Percentiles rank a stretch among this genome's conserved stretches.
These are phyloP conservation scores for Apis dorsata DNA, from an alignment of 1,140 invertebrate species.

Conservation along the genomic window DNA sequence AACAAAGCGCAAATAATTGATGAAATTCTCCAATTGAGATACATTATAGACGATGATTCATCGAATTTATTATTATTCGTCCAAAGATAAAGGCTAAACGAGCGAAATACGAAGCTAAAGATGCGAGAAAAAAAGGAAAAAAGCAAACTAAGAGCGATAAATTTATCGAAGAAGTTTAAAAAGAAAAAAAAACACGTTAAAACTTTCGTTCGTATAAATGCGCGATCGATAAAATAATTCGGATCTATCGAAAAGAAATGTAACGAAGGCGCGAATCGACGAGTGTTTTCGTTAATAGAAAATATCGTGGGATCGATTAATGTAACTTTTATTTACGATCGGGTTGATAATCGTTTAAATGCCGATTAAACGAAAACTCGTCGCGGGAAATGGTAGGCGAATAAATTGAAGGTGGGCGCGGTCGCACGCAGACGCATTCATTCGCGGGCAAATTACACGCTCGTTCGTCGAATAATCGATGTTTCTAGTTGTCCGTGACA, in stretches of 20 bases:
- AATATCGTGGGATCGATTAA: not conserved
- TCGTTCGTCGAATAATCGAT: slow-evolving; percentile 48
- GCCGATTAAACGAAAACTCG: slow-evolving; percentile 23
- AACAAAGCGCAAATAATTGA: slow-evolving; percentile 27
- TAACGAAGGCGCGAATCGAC: not conserved
- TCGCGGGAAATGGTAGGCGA: not conserved
- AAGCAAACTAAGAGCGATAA: too few species aligned
- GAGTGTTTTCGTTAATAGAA: slow-evolving; percentile 2
- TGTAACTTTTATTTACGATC: not conserved
- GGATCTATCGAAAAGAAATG: too few species aligned
- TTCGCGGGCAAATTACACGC: slow-evolving; percentile 38
- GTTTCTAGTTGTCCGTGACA: slow-evolving; percentile 42
- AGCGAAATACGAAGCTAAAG: too few species aligned
- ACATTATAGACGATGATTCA: too few species aligned
- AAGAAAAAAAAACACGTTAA: not conserved
- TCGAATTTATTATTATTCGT: too few species aligned
- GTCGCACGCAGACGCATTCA: slow-evolving; percentile 21
- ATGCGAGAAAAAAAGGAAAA: too few species aligned
- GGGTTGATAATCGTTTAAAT: slow-evolving; percentile 29
- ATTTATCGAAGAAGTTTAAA: too few species aligned
- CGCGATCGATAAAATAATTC: too few species aligned
- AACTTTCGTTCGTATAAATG: not conserved
- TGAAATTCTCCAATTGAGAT: too few species aligned
- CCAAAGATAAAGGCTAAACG: too few species aligned
- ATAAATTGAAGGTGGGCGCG: slow-evolving; percentile 25